Evolutionary conservation across 2,797 vertebrate species (phyloP).

Genomic region (Pyrrhura leucotis): DNA sequence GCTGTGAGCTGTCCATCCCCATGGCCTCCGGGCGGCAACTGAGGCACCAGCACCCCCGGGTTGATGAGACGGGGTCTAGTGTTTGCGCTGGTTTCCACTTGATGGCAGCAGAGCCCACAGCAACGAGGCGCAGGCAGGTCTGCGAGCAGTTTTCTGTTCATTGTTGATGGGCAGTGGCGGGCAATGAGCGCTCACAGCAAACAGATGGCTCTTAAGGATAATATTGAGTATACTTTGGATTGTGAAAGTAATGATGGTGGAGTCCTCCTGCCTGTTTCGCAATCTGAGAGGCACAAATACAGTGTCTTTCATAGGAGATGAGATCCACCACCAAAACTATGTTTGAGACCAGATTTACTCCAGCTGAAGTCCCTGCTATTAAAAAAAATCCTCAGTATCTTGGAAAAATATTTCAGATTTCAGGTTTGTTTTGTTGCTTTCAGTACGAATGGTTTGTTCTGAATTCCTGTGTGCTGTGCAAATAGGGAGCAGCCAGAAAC

Average conservation of each 20-base stretch:
- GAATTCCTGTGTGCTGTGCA: background rate
- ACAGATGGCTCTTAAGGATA: background rate
- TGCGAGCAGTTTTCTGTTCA: background rate
- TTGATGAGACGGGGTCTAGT: background rate
- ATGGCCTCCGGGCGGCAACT: fast-evolving
- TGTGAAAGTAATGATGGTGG: background rate
- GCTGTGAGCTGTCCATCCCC: fast-evolving
- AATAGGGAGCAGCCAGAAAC: background rate
- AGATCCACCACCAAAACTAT: background rate
- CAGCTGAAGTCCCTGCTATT: background rate
- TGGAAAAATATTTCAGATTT: background rate
- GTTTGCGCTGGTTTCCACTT: slow-evolving; percentile 47
- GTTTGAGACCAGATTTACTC: background rate
- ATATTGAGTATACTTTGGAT: background rate
- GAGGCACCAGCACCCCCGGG: fast-evolving
- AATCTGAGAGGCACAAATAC: background rate
- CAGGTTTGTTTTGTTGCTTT: background rate
- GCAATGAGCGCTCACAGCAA: background rate
- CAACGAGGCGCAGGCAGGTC: background rate
- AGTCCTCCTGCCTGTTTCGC: background rate
- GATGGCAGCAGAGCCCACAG: slow-evolving; percentile 74
- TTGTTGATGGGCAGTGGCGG: background rate
- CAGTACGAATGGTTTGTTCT: background rate
- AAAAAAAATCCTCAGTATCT: background rate
- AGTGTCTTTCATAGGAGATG: background rate